phyloP scores from a whole-genome alignment of 2,113 vertebrate genomes.

The Antennarius striatus region DNA sequence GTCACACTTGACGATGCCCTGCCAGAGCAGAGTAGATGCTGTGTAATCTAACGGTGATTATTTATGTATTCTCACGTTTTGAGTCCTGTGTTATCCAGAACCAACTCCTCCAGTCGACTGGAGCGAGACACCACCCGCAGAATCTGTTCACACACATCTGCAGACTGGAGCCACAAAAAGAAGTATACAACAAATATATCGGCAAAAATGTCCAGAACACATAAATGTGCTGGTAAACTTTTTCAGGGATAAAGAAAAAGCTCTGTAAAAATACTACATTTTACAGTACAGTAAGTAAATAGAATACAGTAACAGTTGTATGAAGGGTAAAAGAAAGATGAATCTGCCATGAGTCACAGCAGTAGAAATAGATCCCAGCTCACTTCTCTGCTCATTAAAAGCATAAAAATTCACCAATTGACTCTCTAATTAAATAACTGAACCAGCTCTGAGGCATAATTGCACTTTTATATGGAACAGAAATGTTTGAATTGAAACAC shows the following conservation, averaged over 20 bases:
- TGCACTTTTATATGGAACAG: conserved; percentile 24
- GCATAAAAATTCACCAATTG: conserved; percentile 3
- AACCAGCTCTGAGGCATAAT: conserved; percentile 5
- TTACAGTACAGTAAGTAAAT: not conserved
- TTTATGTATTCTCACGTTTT: conserved; percentile 82
- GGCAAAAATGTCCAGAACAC: not conserved
- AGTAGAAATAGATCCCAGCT: not conserved
- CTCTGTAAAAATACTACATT: not conserved
- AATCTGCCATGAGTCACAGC: not conserved
- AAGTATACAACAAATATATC: conserved; percentile 14
- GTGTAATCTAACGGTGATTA: not conserved
- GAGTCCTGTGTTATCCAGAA: conserved; percentile 94
- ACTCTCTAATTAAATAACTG: conserved; percentile 16
- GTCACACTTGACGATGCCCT: not conserved
- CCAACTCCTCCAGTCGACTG: conserved; percentile 89
- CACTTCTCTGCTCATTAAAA: conserved; percentile 14
- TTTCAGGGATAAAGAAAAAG: not conserved
- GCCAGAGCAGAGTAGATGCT: not conserved
- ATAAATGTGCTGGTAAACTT: not conserved
- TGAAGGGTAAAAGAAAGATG: not conserved
- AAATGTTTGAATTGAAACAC: conserved; percentile 7
- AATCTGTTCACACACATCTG: conserved; percentile 96
- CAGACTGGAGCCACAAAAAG: conserved; percentile 77
- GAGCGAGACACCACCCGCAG: conserved; percentile 91
- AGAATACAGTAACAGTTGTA: not conserved